Percentiles rank a stretch among this genome's conserved stretches.
These are phyloP conservation scores for Musca vetustissima DNA, from an alignment of 1,140 invertebrate genomes.

Conservation along the genomic window DNA sequence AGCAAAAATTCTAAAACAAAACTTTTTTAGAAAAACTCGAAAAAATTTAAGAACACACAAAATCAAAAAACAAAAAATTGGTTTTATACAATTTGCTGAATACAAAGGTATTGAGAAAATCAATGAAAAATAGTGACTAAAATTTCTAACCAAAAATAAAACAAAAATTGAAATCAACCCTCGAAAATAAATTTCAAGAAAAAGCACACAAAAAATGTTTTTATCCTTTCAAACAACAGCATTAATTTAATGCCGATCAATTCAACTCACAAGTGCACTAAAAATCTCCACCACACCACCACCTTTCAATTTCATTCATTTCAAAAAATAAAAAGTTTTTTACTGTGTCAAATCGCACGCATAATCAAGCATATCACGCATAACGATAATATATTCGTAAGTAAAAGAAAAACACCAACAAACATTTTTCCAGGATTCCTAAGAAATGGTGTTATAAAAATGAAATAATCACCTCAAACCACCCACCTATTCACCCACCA, in stretches of 20 bases:
- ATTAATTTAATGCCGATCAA: background rate
- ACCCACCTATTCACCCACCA: too few species aligned
- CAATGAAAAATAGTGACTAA: conserved; percentile 9
- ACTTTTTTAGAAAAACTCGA: conserved; percentile 32
- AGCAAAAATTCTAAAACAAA: conserved; percentile 30
- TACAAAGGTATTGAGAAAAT: conserved; percentile 9
- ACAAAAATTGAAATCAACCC: too few species aligned
- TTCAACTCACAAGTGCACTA: conserved; percentile 1
- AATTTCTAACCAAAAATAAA: background rate
- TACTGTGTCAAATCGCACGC: background rate
- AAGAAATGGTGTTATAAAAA: too few species aligned
- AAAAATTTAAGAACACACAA: conserved; percentile 36
- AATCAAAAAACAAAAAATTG: conserved; percentile 12
- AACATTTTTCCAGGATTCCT: too few species aligned
- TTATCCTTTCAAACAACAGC: background rate
- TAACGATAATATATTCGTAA: conserved; percentile 6
- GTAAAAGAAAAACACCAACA: background rate
- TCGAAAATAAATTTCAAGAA: conserved; percentile 9
- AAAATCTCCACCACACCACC: too few species aligned
- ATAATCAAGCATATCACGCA: conserved; percentile 21
- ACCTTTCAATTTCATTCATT: too few species aligned
- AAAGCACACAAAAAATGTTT: conserved; percentile 9
- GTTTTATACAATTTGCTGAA: conserved; percentile 18
- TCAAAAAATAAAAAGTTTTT: too few species aligned
- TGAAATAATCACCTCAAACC: too few species aligned